Conservation (phyloP, 2,888 invertebrate species). For the Metalampra italica region DNA sequence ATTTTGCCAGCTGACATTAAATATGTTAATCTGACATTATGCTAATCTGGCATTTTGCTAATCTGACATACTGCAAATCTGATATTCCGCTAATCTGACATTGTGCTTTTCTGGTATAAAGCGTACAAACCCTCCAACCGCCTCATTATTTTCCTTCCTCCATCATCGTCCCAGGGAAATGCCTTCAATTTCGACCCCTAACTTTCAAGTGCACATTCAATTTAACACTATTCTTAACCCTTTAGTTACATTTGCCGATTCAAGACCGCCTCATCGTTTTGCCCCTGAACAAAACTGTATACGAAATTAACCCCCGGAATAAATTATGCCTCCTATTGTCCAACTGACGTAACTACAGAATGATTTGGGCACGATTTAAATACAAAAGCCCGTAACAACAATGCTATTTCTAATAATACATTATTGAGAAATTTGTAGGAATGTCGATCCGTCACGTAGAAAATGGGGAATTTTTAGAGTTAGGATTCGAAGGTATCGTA, state of each 20-base stretch:
- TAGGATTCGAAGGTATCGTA: neutral
- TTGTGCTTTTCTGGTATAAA: too few relatives aligned
- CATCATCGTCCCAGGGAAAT: neutral
- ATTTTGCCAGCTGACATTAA: too few relatives aligned
- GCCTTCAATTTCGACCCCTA: neutral
- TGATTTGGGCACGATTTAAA: conserved; percentile 41
- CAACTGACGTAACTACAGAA: conserved; percentile 30
- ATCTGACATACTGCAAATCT: too few relatives aligned
- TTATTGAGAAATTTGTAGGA: neutral
- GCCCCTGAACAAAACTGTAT: conserved; percentile 38
- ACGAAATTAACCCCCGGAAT: conserved; percentile 49
- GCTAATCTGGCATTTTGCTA: too few relatives aligned
- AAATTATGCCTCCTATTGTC: conserved; percentile 47
- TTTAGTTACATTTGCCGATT: neutral
- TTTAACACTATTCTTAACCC: conserved; percentile 6
- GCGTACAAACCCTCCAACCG: too few relatives aligned
- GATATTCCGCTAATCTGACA: too few relatives aligned
- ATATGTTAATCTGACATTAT: too few relatives aligned
- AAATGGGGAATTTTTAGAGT: neutral
- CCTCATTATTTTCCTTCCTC: neutral
- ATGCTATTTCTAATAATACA: conserved; percentile 18
- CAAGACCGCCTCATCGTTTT: conserved; percentile 1
- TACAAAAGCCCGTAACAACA: conserved; percentile 25
- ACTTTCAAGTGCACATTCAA: neutral
- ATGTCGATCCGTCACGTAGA: neutral